A percentile compares a stretch with the other conserved stretches of the same genome.
phyloP scores from a whole-genome alignment of 2,113 vertebrate species.

The Oplegnathus fasciatus region DNA sequence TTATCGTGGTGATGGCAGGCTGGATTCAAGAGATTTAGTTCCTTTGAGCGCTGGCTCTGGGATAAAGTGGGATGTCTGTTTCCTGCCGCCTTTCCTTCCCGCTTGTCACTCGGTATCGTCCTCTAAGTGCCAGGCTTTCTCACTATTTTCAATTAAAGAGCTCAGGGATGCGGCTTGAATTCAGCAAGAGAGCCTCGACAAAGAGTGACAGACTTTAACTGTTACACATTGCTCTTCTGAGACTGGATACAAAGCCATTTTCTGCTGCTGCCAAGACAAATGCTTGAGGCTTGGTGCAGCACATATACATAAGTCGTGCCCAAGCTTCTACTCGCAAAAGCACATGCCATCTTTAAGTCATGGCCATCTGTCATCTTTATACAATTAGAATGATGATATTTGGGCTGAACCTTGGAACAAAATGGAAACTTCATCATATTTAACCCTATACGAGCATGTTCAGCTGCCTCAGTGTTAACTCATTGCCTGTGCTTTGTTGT shows the following conservation, averaged over 20 bases:
- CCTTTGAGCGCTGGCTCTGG: constrained; percentile 25
- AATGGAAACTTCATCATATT: constrained; percentile 24
- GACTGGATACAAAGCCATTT: constrained; percentile 37
- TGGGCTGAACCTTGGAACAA: not conserved
- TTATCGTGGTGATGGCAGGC: constrained; percentile 47
- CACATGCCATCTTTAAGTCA: constrained; percentile 41
- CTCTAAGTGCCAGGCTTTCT: constrained; percentile 55
- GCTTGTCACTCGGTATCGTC: constrained; percentile 60
- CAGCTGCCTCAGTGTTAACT: not conserved
- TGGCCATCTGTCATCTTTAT: constrained; percentile 52
- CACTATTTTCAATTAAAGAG: constrained; percentile 75
- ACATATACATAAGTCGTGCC: constrained; percentile 25
- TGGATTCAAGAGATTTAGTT: constrained; percentile 57
- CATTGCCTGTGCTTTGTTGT: constrained; percentile 9
- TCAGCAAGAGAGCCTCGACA: constrained; percentile 42
- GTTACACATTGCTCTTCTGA: constrained; percentile 42
- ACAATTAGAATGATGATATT: constrained; percentile 24
- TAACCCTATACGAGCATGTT: not conserved
- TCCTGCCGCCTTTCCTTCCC: constrained; percentile 39
- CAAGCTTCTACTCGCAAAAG: constrained; percentile 10
- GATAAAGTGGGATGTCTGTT: constrained; percentile 67
- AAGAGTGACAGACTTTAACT: constrained; percentile 43
- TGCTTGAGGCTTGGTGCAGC: constrained; percentile 26
- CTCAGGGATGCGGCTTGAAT: constrained; percentile 55
- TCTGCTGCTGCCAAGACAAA: constrained; percentile 45